Base-by-base conservation (phyloP, 2,113 vertebrate genomes). In the Pedionomus torquatus region DNA sequence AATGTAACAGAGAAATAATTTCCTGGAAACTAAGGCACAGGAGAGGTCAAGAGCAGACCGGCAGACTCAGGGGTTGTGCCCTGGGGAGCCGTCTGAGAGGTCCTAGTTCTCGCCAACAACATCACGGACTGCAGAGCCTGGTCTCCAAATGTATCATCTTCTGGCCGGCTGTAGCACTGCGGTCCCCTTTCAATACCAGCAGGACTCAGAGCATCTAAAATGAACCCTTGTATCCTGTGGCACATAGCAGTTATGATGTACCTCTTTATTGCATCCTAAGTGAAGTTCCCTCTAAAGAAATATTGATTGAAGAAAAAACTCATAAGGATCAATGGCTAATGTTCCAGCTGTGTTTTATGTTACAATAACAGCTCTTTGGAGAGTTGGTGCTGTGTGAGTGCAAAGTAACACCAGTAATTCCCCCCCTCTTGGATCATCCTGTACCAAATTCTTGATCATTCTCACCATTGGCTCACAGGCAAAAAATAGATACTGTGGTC, bases 251-350 rank as follows among this genome's bases (percentile, higher is more conserved):
- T 91, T 94, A 96, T 83, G 90, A 91, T 91, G 82, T 80, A 91
- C 66, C 85, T 92, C 82, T 96, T 96, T 96, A 95, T 94, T 96
- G 79, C 90, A 92, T 92, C 79, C 66, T 88, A 84, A 94, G 89
- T 87, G 93, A 96, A 95, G 85, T 75, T 93, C 90, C 92, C 85
- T 93, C 86, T 93, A 94, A 96, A 96, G 93, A 94, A 94, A 88
- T 91, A 97, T 92, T 83, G 95, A 96, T 92, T 92, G 85, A 81
- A 88, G 75, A 17, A 92, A 86, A 94, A 95, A 80, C 87, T 96
- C 90, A 77, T 95, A 96, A 96, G 71, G 64, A 94, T 96, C 90
- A 96, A 95, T 95, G 93, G 55, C 75, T 96, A 92, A 79, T 91
- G 49, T 92, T 95, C 85, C 95, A 94, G 55, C 87, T 92, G 87